Base-by-base conservation (phyloP, 2,888 invertebrate genomes). In the Chymomyza fuscimana region DNA sequence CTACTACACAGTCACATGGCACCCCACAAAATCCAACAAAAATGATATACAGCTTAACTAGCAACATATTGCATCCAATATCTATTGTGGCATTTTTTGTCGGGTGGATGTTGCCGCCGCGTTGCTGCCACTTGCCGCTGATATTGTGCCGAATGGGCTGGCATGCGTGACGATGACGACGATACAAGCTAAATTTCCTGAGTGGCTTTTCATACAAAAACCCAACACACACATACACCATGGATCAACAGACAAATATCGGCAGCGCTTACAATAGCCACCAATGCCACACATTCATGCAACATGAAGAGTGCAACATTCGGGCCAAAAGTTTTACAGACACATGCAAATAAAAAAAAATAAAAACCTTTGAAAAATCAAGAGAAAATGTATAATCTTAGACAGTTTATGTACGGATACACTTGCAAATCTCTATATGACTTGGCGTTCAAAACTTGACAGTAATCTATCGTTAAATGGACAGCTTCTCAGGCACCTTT, bases 131-230 rank as follows among this genome's bases (percentile, higher is more conserved):
- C 40, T 40, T 22, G 50, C 51, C 36, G 65, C 54, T 54, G 58
- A 22, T 77, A 81, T 84, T 89, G 89, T 88, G 84, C 88, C 79
- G 75, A 82, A 87, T 89, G 88, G 74, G 80, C 85, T 78, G 81
- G 88, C 88, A 89, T 88, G 88, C 89, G 88, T 89, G 89, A 88
- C 82, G 84, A 79, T 89, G 89, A 88, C 82, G 84, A 79, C 77
- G 88, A 77, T 76, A 76, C 74, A 81, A 82, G 78, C 79, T 1
- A 87, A 87, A 87, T 85, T 83, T 81, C 86, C 86, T 86, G 87
- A 82, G 83, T 83, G 71, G 72, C 71, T 72, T 71, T 63, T 73
- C 72, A 76, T 73, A 72, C 65, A 71, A 61, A 36, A 5, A 54
- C 19, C 61, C 32, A 63, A 29, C 63, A 59, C 40, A 66, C 67